These are phyloP conservation scores for Doris montereyensis DNA, from an alignment of 2,888 invertebrate genomes.

Conservation along the genomic window DNA sequence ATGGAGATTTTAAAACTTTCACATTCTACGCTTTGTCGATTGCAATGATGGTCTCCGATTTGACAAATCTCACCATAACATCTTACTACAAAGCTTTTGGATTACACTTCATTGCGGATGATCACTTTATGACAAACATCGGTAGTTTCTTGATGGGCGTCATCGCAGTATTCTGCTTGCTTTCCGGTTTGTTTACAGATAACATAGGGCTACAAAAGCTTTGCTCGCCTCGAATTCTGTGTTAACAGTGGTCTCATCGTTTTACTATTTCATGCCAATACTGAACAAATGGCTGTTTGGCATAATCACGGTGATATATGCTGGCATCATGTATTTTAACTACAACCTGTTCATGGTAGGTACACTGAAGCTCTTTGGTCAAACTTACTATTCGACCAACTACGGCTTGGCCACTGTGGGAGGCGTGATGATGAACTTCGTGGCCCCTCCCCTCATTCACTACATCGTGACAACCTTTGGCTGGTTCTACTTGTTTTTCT, in stretches of 20 bases:
- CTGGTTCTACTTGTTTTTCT: background rate
- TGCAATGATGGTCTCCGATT: background rate
- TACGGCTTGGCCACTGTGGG: background rate
- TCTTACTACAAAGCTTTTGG: background rate
- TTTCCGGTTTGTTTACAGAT: background rate
- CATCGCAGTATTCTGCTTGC: background rate
- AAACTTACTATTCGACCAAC: background rate
- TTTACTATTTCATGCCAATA: background rate
- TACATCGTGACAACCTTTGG: background rate
- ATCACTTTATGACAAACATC: background rate
- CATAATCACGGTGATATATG: background rate
- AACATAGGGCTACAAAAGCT: background rate
- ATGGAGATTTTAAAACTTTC: background rate
- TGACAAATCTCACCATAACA: background rate
- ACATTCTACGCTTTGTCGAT: background rate
- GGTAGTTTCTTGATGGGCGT: background rate
- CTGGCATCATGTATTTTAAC: background rate
- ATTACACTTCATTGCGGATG: background rate
- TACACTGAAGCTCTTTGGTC: background rate
- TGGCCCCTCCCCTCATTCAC: background rate
- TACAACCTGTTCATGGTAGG: background rate
- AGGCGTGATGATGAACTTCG: background rate
- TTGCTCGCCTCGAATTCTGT: too few relatives aligned
- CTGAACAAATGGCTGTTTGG: background rate
- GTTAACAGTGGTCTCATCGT: background rate